Evolutionary conservation across 2,888 invertebrate species (phyloP).

Genomic region (Drosophila koepferae): DNA sequence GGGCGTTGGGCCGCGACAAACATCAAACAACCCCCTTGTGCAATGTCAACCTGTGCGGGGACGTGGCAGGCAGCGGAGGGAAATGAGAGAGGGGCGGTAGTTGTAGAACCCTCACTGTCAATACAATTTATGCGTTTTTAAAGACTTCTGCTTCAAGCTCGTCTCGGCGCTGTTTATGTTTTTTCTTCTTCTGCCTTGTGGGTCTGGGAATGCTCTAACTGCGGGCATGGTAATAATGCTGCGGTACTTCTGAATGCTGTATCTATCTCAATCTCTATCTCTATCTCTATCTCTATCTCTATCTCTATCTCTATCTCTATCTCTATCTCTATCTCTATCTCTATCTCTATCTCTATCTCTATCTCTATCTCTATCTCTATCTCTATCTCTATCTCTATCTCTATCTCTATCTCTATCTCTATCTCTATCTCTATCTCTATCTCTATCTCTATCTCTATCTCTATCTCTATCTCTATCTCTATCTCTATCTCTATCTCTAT

Average conservation of each 20-base stretch:
- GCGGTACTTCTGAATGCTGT: too few relatives aligned
- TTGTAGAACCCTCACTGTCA: conserved; percentile 10
- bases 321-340: background rate
- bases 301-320: conserved; percentile 4
- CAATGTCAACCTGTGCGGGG: conserved; percentile 45
- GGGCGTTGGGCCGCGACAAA: conserved; percentile 28
- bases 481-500: conserved; percentile 5
- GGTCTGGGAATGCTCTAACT: conserved; percentile 23
- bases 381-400: background rate
- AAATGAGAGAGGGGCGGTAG: background rate
- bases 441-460: conserved; percentile 3
- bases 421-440: background rate
- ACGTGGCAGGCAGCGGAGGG: background rate
- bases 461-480: conserved; percentile 3
- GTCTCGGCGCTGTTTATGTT: conserved; percentile 34
- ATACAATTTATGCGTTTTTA: conserved; percentile 74
- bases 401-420: background rate
- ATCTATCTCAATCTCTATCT: conserved; percentile 1
- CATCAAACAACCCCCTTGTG: conserved; percentile 58
- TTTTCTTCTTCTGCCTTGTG: conserved; percentile 29
- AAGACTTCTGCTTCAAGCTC: conserved; percentile 53
- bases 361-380: background rate
- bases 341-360: background rate
- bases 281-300: background rate
- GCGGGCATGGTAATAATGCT: conserved; percentile 1